Conservation (phyloP, 1,140 invertebrate genomes). For the Dendroctonus ponderosae region DNA sequence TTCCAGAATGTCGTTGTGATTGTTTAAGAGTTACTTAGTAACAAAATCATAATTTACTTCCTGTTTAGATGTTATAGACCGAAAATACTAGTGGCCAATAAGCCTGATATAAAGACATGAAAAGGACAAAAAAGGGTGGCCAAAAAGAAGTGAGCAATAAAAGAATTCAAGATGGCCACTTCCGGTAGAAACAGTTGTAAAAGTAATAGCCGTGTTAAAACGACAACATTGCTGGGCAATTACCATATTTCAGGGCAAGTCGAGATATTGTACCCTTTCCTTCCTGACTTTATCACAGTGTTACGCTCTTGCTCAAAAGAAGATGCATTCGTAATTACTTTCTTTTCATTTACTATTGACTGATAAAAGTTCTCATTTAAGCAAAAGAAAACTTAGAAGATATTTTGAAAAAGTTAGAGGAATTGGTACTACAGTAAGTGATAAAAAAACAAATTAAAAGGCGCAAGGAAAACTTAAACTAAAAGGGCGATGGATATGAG, state of each 20-base stretch:
- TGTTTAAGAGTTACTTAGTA: too few species aligned
- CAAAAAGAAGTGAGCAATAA: conserved; percentile 17
- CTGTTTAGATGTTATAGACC: too few species aligned
- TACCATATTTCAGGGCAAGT: conserved; percentile 36
- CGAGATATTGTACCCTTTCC: conserved; percentile 24
- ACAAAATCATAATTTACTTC: too few species aligned
- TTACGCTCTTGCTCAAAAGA: neutral
- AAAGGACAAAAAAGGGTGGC: neutral
- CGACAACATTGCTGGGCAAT: conserved; percentile 35
- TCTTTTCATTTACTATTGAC: neutral
- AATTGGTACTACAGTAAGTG: too few species aligned
- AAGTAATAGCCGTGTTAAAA: conserved; percentile 39
- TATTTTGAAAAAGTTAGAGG: too few species aligned
- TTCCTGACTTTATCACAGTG: neutral
- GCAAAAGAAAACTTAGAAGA: too few species aligned
- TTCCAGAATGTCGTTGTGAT: too few species aligned
- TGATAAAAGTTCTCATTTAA: too few species aligned
- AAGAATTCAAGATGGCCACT: conserved; percentile 38
- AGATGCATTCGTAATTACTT: neutral
- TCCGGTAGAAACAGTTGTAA: conserved; percentile 35
- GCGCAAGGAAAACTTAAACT: neutral
- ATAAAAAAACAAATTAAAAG: too few species aligned
- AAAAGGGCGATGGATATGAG: conserved; percentile 7
- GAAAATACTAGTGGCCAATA: neutral
- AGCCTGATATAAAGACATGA: conserved; percentile 6